A percentile compares a stretch with the other conserved stretches of the same genome.
These are phyloP conservation scores for Cheilosia scutellata DNA, from an alignment of 2,888 invertebrate genomes.

Conservation along the genomic window DNA sequence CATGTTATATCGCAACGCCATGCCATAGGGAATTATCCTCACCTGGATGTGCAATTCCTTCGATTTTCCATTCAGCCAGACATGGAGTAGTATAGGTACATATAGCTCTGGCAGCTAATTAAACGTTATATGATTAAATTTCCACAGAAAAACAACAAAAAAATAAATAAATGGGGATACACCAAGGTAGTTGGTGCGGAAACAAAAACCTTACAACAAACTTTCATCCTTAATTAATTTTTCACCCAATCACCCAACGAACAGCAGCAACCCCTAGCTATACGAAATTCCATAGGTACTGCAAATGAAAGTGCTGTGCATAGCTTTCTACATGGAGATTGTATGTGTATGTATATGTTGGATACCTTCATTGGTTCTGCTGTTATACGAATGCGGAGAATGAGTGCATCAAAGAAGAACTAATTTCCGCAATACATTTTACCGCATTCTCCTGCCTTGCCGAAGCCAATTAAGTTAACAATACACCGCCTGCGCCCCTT, in stretches of 20 bases:
- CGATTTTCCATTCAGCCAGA: slow-evolving; percentile 10
- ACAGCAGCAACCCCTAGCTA: slow-evolving; percentile 28
- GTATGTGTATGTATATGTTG: slow-evolving; percentile 8
- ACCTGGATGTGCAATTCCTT: slow-evolving; percentile 19
- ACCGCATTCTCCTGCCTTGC: slow-evolving; percentile 62
- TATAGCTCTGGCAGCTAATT: slow-evolving; percentile 55
- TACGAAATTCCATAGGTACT: slow-evolving; percentile 60
- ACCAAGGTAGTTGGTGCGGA: too few relatives aligned
- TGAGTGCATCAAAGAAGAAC: slow-evolving; percentile 74
- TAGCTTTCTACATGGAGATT: too few relatives aligned
- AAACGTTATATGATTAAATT: slow-evolving; percentile 63
- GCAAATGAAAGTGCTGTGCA: slow-evolving; percentile 43
- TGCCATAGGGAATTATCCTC: slow-evolving; percentile 40
- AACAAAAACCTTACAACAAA: slow-evolving; percentile 55
- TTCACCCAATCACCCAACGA: slow-evolving; percentile 70
- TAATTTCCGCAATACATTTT: slow-evolving; percentile 74
- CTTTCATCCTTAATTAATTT: slow-evolving; percentile 75
- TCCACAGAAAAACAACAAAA: slow-evolving; percentile 14
- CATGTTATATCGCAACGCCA: slow-evolving; percentile 45
- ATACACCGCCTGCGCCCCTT: slow-evolving; percentile 46
- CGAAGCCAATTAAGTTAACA: slow-evolving; percentile 74
- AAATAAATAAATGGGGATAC: background rate
- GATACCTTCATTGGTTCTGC: slow-evolving; percentile 46
- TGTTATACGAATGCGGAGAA: slow-evolving; percentile 44
- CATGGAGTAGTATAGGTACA: slow-evolving; percentile 10